These are phyloP conservation scores for Microctenopoma lineatum DNA, from an alignment of 2,797 vertebrate species.

Conservation along the genomic window DNA sequence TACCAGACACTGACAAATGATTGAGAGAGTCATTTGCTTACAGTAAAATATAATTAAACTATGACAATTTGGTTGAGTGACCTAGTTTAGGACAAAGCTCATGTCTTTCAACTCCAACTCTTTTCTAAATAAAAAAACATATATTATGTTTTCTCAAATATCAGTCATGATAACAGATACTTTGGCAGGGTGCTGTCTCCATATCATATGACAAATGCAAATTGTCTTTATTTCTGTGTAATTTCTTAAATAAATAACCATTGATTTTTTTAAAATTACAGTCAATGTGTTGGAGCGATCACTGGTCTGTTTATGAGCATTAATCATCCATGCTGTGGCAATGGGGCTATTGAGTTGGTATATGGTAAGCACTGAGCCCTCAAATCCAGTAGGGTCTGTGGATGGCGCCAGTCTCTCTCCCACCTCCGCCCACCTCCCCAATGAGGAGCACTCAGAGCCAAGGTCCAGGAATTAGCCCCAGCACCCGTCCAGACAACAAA, in stretches of 20 bases:
- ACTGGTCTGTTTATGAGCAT: constrained; percentile 9
- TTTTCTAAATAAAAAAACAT: background rate
- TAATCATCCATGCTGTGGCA: constrained; percentile 37
- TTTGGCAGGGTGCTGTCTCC: background rate
- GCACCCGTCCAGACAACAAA: constrained; percentile 83
- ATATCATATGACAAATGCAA: constrained; percentile 9
- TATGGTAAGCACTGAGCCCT: constrained; percentile 65
- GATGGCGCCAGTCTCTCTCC: constrained; percentile 78
- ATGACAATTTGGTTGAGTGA: constrained; percentile 19
- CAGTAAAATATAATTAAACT: constrained; percentile 34
- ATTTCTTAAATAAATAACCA: constrained; percentile 3
- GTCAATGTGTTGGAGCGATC: constrained; percentile 11
- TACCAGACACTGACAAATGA: constrained; percentile 48
- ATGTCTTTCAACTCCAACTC: constrained; percentile 6
- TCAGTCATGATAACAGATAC: background rate
- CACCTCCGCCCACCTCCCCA: constrained; percentile 60
- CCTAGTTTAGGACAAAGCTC: background rate
- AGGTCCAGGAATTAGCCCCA: constrained; percentile 81
- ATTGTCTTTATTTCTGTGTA: background rate
- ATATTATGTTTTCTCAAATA: background rate
- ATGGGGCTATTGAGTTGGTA: constrained; percentile 57
- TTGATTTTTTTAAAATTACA: constrained; percentile 20
- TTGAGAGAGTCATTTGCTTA: constrained; percentile 44
- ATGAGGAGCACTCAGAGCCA: constrained; percentile 76
- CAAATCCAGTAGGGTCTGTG: constrained; percentile 73